Evolutionary conservation across 2,797 vertebrate species (phyloP).

Genomic region (Graptemys geographica): DNA sequence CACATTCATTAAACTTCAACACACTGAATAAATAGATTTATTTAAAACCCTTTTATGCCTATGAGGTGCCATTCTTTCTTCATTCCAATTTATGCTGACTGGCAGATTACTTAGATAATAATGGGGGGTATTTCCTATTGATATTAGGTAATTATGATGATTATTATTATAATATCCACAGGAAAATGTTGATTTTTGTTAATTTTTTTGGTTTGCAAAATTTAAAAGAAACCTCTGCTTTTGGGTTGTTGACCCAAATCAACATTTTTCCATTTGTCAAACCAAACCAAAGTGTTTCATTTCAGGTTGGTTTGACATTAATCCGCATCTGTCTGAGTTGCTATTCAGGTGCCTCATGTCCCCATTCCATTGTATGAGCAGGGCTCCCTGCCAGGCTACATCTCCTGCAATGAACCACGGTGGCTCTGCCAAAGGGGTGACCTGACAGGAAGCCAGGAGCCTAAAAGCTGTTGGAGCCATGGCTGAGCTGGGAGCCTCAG

Average conservation of each 20-base stretch:
- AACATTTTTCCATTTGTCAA: neutral
- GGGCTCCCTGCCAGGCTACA: neutral
- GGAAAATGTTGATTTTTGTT: neutral
- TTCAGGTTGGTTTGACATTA: neutral
- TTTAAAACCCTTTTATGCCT: neutral
- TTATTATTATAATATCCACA: neutral
- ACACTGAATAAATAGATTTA: fast-evolving
- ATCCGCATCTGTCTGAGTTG: neutral
- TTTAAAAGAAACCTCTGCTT: neutral
- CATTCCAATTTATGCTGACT: neutral
- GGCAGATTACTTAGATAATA: neutral
- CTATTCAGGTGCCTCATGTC: neutral
- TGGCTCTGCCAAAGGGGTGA: neutral
- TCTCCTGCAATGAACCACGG: neutral
- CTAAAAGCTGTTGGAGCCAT: neutral
- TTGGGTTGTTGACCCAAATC: neutral
- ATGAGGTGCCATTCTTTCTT: neutral
- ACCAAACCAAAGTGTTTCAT: neutral
- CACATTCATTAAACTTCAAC: fast-evolving
- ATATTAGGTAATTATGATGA: neutral
- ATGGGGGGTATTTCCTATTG: neutral
- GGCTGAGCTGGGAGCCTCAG: neutral
- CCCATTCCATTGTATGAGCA: neutral
- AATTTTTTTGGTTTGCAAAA: neutral
- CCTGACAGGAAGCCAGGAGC: neutral